A percentile compares a stretch with the other conserved stretches of the same genome.
Evolutionary conservation across 2,888 invertebrate genomes (phyloP).

Genomic region (Xestobium rufovillosum): DNA sequence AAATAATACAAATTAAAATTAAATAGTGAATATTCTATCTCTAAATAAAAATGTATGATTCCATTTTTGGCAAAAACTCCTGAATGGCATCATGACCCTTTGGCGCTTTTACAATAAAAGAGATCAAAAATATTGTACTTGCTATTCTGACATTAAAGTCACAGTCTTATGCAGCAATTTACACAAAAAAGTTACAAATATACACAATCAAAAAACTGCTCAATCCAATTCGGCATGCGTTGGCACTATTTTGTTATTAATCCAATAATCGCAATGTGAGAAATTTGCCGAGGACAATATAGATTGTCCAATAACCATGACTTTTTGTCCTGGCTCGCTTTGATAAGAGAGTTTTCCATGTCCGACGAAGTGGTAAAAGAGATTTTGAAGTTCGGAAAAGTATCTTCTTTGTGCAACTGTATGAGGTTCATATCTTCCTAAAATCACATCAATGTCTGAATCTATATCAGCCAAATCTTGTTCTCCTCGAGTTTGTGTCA

Average conservation of each 20-base stretch:
- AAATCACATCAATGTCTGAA: slow-evolving; percentile 69
- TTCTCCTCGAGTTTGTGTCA: slow-evolving; percentile 53
- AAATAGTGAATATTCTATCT: too few relatives aligned
- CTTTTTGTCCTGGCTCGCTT: slow-evolving; percentile 46
- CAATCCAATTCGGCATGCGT: slow-evolving; percentile 70
- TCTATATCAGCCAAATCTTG: slow-evolving; percentile 45
- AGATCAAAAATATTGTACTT: too few relatives aligned
- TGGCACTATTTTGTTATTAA: slow-evolving; percentile 65
- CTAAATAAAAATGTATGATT: too few relatives aligned
- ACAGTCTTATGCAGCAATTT: background rate
- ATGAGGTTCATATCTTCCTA: slow-evolving; percentile 66
- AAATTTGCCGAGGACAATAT: slow-evolving; percentile 55
- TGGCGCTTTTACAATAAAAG: too few relatives aligned
- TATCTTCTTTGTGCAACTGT: slow-evolving; percentile 67
- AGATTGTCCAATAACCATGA: slow-evolving; percentile 67
- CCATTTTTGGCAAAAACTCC: too few relatives aligned
- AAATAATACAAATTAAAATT: too few relatives aligned
- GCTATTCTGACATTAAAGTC: background rate
- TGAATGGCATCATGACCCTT: too few relatives aligned
- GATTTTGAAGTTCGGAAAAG: slow-evolving; percentile 69
- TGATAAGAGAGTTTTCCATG: slow-evolving; percentile 66
- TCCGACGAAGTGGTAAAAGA: slow-evolving; percentile 77
- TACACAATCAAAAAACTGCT: slow-evolving; percentile 24
- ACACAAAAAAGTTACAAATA: background rate
- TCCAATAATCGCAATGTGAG: slow-evolving; percentile 72